phyloP scores from a whole-genome alignment of 37 sponge, comb jelly and placozoan species.

The Ianthella basta region DNA sequence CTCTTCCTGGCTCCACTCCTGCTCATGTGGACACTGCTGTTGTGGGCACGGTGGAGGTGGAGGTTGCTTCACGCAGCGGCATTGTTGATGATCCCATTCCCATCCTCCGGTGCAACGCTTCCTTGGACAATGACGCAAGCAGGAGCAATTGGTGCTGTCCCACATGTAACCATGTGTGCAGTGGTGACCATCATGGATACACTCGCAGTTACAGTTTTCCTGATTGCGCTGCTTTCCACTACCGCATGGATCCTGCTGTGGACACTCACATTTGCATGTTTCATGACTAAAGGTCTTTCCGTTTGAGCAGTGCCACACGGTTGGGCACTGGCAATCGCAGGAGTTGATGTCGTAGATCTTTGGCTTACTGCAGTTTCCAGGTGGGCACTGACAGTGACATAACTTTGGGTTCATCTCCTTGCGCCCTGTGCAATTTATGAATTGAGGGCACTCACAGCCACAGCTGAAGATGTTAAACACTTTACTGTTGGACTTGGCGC shows the following conservation, averaged over 20 bases:
- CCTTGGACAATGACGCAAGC: not conserved
- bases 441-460: conserved; percentile 36
- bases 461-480: conserved; percentile 34
- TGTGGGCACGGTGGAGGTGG: not conserved
- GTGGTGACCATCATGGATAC: not conserved
- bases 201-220: conserved; percentile 4
- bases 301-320: not conserved
- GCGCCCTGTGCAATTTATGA: conserved; percentile 7
- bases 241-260: not conserved
- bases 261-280: conserved; percentile 1
- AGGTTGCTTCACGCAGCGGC: not conserved
- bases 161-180: not conserved
- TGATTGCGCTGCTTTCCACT: not conserved
- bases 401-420: conserved; percentile 25
- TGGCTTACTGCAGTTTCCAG: not conserved
- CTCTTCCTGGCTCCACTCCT: not conserved
- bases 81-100: not conserved
- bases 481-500: not conserved
- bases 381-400: conserved; percentile 46
- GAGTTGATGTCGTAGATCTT: not conserved
- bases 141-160: not conserved
- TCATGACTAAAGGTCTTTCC: not conserved
- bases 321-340: conserved; percentile 17
- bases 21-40: not conserved
- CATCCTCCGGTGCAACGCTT: not conserved